Evolutionary conservation across 2,113 vertebrate species (phyloP).

Genomic region (Leuciscus idus): DNA sequence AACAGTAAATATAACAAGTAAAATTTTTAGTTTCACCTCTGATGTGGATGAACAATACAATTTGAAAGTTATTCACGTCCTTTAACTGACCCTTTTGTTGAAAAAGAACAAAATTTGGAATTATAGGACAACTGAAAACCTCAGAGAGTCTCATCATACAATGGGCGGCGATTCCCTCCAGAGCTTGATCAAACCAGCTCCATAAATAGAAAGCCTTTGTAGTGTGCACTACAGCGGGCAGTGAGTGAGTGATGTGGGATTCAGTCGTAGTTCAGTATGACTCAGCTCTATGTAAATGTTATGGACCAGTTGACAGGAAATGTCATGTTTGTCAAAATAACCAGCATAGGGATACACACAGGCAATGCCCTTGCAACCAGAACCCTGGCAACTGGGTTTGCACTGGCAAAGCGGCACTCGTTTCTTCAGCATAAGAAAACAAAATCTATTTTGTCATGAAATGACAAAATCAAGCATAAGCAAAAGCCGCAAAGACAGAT

Average conservation of each 20-base stretch:
- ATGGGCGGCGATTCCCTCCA: neutral
- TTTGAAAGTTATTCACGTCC: neutral
- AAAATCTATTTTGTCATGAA: neutral
- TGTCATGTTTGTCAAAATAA: conserved; percentile 44
- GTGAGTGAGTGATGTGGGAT: conserved; percentile 1
- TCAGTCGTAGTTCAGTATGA: conserved; percentile 13
- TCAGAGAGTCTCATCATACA: neutral
- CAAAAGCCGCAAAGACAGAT: conserved; percentile 13
- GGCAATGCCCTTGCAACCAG: neutral
- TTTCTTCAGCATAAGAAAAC: conserved; percentile 17
- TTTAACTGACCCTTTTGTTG: neutral
- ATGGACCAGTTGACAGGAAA: conserved; percentile 29
- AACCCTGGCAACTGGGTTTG: neutral
- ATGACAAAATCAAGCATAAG: neutral
- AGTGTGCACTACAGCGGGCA: conserved; percentile 12
- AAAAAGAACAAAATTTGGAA: neutral
- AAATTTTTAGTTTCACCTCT: neutral
- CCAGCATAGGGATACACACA: neutral
- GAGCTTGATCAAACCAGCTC: neutral
- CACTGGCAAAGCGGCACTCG: neutral
- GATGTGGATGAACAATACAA: neutral
- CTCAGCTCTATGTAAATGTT: conserved; percentile 41
- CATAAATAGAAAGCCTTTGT: conserved; percentile 23
- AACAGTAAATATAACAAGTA: neutral
- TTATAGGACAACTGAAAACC: conserved; percentile 1